Base-by-base conservation (phyloP, 53 echinoderm and acorn worm species). In the Zoroaster sp. region DNA sequence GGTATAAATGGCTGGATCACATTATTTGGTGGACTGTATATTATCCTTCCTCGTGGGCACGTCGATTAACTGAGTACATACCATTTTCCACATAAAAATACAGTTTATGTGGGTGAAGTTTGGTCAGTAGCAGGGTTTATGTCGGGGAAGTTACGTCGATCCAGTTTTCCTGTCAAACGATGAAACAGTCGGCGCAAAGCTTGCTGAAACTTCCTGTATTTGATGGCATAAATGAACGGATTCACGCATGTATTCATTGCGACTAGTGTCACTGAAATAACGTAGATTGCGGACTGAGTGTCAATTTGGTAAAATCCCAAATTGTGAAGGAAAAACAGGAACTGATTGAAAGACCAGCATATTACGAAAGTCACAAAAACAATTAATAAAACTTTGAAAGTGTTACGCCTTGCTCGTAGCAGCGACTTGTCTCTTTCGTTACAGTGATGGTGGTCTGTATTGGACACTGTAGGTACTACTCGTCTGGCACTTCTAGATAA, bases 321-420 rank as follows among this genome's bases (percentile, higher is more conserved):
- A 68, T 93, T 91, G 67, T 91, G 93, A 42, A 88, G 59, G 38
- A 95, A 79, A 42, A 93, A 95, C 14, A 90, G 80, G 70, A 95
- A 36, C 15, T 95, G 95, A 52, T 95, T 95, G 6, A 93, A 89
- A n/a, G 93, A 49, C 93, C 93, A 95, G 41, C 95, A 95, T 25
- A 95, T 86, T 14, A 85, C 89, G 78, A 91, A 93, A 68, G 91
- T 93, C 54, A 91, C 68, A 35, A 91, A 93, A 8, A 95, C 95
- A 14, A 93, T 70, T 12, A 93, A 74, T 0, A 95, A 82, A 5
- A 91, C 93, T 42, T 94, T 88, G 37, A 89, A 81, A 17, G 70
- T 89, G 82, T 89, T 89, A 25, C 82, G 78, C 12, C 82, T 51
- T 28, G 90, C 90, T 41, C 90, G 75, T 2, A 85, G 36, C 14